Evolutionary conservation across 1,140 invertebrate genomes (phyloP).

Genomic region (Antheraea pernyi): DNA sequence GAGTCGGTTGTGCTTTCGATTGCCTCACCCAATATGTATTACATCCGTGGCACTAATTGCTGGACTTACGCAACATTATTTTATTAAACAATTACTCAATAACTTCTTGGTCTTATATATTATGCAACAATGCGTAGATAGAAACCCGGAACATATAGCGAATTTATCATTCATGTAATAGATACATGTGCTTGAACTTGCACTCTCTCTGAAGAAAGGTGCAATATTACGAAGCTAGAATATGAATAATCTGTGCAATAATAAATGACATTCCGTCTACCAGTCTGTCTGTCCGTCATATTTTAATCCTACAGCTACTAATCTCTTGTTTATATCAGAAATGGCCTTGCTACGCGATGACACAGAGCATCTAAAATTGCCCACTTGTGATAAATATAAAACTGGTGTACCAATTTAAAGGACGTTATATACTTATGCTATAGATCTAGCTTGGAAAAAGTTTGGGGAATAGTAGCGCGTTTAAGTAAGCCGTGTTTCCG

Average conservation of each 20-base stretch:
- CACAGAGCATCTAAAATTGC: not conserved
- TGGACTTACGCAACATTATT: too few relatives aligned
- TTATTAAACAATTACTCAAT: too few relatives aligned
- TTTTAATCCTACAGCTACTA: not conserved
- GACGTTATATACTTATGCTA: not conserved
- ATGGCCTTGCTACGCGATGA: not conserved
- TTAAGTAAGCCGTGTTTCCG: too few relatives aligned
- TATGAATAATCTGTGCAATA: not conserved
- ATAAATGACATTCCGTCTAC: not conserved
- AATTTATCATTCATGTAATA: too few relatives aligned
- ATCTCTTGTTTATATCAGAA: constrained; percentile 1
- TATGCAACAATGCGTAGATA: too few relatives aligned
- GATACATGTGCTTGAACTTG: too few relatives aligned
- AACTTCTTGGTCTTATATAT: too few relatives aligned
- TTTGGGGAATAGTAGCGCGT: not conserved
- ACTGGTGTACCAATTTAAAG: not conserved
- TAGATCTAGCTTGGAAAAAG: not conserved
- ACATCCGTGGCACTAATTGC: too few relatives aligned
- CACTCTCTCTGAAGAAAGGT: too few relatives aligned
- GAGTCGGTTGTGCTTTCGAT: too few relatives aligned
- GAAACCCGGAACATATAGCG: too few relatives aligned
- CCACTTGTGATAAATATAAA: not conserved
- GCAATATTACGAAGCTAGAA: not conserved
- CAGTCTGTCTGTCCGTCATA: constrained; percentile 3
- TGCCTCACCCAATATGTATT: too few relatives aligned